These are phyloP conservation scores for Centropus unirufus DNA, from an alignment of 2,113 vertebrate genomes.

Conservation along the genomic window DNA sequence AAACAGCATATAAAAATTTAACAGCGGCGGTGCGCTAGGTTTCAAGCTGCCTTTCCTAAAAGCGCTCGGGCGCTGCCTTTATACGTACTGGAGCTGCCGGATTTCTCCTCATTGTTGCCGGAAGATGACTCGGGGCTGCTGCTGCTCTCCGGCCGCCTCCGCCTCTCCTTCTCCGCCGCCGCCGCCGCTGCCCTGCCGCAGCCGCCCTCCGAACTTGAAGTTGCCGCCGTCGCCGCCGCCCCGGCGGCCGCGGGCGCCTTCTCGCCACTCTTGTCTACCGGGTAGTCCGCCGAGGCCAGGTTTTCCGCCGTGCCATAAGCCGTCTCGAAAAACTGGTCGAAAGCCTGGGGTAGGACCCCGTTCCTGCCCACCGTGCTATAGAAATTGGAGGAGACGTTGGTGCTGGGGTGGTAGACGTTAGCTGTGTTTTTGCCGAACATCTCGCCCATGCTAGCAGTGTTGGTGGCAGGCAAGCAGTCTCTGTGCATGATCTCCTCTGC, in stretches of 20 bases:
- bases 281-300: slow-evolving; percentile 80
- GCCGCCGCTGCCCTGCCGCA: slow-evolving; percentile 79
- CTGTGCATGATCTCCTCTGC: slow-evolving; percentile 95
- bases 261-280: slow-evolving; percentile 82
- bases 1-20: slow-evolving; percentile 99
- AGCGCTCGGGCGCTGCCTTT: slow-evolving; percentile 85
- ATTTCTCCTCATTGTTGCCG: slow-evolving; percentile 95
- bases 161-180: slow-evolving; percentile 81
- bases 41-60: slow-evolving; percentile 86
- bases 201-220: slow-evolving; percentile 85
- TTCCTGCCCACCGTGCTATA: slow-evolving; percentile 93
- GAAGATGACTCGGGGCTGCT: slow-evolving; percentile 96
- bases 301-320: slow-evolving; percentile 89
- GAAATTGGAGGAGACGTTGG: slow-evolving; percentile 88
- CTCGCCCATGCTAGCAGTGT: slow-evolving; percentile 87
- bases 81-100: slow-evolving; percentile 93
- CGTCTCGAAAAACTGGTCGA: slow-evolving; percentile 98
- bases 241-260: slow-evolving; percentile 82
- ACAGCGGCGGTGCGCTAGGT: slow-evolving; percentile 89
- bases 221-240: slow-evolving; percentile 78
- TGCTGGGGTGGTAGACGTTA: slow-evolving; percentile 84
- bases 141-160: slow-evolving; percentile 84
- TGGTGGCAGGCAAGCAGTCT: slow-evolving; percentile 89
- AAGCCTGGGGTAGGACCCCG: slow-evolving; percentile 96
- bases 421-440: slow-evolving; percentile 91